Percentiles rank a stretch among this genome's conserved stretches.
These are phyloP conservation scores for Oophaga sylvatica DNA, from an alignment of 2,797 vertebrate genomes.

Conservation along the genomic window DNA sequence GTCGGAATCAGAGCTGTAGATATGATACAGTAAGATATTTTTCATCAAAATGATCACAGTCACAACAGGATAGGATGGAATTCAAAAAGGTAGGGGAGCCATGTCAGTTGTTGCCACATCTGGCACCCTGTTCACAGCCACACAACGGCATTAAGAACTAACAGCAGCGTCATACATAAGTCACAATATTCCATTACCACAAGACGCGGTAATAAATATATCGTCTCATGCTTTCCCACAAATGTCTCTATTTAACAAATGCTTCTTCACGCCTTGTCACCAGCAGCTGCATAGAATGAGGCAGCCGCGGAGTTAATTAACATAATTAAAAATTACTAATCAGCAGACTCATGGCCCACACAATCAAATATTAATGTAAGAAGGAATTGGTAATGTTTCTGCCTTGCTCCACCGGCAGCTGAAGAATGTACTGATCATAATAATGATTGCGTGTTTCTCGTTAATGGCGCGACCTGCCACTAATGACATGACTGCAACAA, in stretches of 20 bases:
- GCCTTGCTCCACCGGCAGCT: not conserved
- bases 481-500: not conserved
- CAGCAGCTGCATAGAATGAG: not conserved
- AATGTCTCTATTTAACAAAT: slow-evolving; percentile 23
- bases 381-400: slow-evolving; percentile 7
- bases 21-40: too few relatives aligned
- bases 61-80: too few relatives aligned
- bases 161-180: not conserved
- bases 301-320: slow-evolving; percentile 16
- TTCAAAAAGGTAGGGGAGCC: too few relatives aligned
- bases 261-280: slow-evolving; percentile 17
- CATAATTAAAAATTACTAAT: slow-evolving; percentile 36
- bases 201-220: not conserved
- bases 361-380: slow-evolving; percentile 36
- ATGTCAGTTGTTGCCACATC: too few relatives aligned
- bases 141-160: not conserved
- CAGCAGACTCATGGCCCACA: not conserved
- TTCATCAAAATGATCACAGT: too few relatives aligned
- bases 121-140: not conserved
- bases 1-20: too few relatives aligned
- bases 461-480: not conserved
- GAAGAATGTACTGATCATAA: not conserved
- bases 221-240: slow-evolving; percentile 18
- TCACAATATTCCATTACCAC: slow-evolving; percentile 14
- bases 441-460: not conserved